Conservation (phyloP, 2,113 vertebrate species). For the Tursiops truncatus region DNA sequence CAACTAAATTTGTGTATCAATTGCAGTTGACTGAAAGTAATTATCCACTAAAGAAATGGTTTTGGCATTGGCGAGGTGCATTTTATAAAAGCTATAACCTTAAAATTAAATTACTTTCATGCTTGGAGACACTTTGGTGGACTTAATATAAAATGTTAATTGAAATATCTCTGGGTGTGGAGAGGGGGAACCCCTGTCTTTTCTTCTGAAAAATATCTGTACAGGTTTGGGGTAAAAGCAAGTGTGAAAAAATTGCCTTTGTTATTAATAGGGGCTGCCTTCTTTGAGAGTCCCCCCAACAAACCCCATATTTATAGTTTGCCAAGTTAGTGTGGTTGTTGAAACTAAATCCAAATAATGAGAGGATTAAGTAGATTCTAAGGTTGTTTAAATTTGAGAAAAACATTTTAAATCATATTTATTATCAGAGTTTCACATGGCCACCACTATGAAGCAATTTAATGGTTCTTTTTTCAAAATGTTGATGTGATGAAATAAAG, state of each 20-base stretch:
- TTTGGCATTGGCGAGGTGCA: neutral
- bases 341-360: neutral
- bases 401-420: neutral
- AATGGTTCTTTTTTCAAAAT: neutral
- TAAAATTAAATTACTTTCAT: neutral
- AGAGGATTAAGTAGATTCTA: neutral
- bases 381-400: neutral
- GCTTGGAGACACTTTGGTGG: neutral
- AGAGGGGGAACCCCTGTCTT: too few species aligned
- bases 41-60: neutral
- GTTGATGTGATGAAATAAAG: neutral
- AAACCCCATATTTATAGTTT: neutral
- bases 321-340: neutral
- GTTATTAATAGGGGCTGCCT: neutral
- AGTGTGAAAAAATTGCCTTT: neutral
- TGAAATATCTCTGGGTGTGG: neutral
- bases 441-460: neutral
- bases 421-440: neutral
- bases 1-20: neutral
- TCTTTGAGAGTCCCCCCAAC: neutral
- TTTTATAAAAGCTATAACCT: neutral
- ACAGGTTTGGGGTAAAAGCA: neutral
- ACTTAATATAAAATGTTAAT: neutral
- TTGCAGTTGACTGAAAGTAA: neutral
- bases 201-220: neutral